Base-by-base conservation (phyloP, 2,113 vertebrate genomes). In the Perca flavescens region DNA sequence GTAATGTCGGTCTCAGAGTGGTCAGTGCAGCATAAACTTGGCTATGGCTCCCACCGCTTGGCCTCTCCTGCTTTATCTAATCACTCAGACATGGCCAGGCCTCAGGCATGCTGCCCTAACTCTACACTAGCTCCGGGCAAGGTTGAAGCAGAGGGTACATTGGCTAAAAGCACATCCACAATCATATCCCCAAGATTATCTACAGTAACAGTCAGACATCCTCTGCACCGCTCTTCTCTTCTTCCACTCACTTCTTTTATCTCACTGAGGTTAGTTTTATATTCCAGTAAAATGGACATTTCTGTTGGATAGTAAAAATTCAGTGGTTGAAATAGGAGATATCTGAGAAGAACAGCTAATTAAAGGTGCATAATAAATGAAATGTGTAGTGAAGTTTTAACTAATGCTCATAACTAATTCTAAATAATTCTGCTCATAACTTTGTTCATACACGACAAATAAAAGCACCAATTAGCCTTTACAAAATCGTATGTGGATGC, bases 41-140 rank as follows among this genome's bases (percentile, higher is more conserved):
- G 89, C 92, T 82, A 10, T 56, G 67, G 83, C 72, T 87, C 66
- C 79, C 31, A 85, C 63, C 68, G 63, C 86, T 93, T 94, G 88
- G 88, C 90, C 90, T 91, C 88, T 84, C 46, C 74, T 87, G 90
- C 90, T 94, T 92, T 90, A 95, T 94, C 91, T 90, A 93, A 95
- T 95, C 92, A 90, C 84, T 92, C 90, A 93, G 93, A 93, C 89
- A 93, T 86, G 90, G 86, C 89, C 69, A 65, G 81, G 89, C 92
- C 90, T 86, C 85, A 75, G 91, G 93, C 93, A 77, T 22, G 83
- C 87, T 91, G 89, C 92, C 91, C 93, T 78, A 58, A 83, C 89
- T 84, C 89, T 68, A 86, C 68, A 86, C 78, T 90, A 10, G 91
- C 93, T 93, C 64, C 16, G 70, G 93, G 94, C 92, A 94, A 96